Base-by-base conservation (phyloP, 2,888 invertebrate species). In the Brenthis ino region DNA sequence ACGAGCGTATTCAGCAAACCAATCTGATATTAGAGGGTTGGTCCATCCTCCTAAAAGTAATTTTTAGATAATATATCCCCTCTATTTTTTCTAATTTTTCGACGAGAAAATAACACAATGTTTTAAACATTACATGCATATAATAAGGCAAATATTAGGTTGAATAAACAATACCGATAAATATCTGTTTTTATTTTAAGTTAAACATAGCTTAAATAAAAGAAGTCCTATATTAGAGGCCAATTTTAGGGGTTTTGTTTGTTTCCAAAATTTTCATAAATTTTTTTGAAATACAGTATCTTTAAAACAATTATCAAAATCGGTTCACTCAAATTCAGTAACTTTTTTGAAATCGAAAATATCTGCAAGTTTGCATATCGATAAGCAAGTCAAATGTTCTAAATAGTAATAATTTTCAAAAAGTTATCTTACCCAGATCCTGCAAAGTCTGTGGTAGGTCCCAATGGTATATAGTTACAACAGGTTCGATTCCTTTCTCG, bases 1-100 rank as follows among this genome's bases (percentile, higher is more conserved):
- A 47, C 69, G 69, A 0, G 72, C 74, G 64, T 75, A 76, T 53
- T 70, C 65, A 28, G 70, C 74, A 28, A 75, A 77, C 72, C 72
- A 76, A n/a, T 73, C 70, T 2, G 68, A 87, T 3, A 95, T 93
- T 61, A 93, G 85, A 0, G 94, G 93, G 80, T 95, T 95, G 0
- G 93, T 85, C 95, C 95, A 95, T 6, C 95, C 95, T 57, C 95
- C 95, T 76, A 57, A 6, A 68, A 58, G 53, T 8, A 43, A 43
- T 4, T 28, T 28, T 28, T 28, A 28, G 4, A 28, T 28, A 28
- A 28, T 4, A 28, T 28, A 5, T 4, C 4, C 24, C 24, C 58
- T 48, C 28, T 8, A 48, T 48, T 48, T 24, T 20, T 24, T 48
- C 3, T 48, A 8, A 28, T 2, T 11, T 43, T 8, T 43, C 8